Percentiles rank a stretch among this genome's conserved stretches.
phyloP scores from a whole-genome alignment of 2,113 vertebrate genomes.

The Ammodramus savannarum region DNA sequence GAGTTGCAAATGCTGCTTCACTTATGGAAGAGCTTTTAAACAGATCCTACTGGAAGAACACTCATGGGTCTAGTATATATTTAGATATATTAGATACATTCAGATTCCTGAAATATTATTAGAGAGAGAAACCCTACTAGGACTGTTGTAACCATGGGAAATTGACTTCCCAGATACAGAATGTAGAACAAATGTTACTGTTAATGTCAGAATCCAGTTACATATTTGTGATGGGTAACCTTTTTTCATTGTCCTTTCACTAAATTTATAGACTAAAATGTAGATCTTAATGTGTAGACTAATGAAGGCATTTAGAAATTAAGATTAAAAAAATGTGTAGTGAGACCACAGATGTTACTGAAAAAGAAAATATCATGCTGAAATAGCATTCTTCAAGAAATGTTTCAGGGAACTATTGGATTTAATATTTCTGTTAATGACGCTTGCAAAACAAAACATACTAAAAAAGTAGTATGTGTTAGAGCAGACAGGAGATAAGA shows the following conservation, averaged over 20 bases:
- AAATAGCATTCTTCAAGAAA: not conserved
- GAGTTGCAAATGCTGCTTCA: not conserved
- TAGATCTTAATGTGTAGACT: not conserved
- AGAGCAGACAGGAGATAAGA: not conserved
- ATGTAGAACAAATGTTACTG: not conserved
- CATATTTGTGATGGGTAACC: not conserved
- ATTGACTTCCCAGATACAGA: not conserved
- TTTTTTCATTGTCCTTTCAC: not conserved
- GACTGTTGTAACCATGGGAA: not conserved
- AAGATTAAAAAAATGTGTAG: not conserved
- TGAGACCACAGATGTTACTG: not conserved
- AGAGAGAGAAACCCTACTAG: not conserved
- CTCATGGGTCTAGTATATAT: not conserved
- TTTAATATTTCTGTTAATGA: not conserved
- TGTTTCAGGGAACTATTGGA: not conserved
- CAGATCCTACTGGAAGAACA: not conserved
- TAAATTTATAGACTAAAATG: not conserved
- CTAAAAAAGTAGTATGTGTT: not conserved
- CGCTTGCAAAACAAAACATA: not conserved
- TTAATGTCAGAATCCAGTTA: not conserved
- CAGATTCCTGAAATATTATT: constrained; percentile 11
- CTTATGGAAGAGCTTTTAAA: not conserved
- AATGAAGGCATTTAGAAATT: not conserved
- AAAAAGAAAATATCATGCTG: not conserved
- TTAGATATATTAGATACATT: constrained; percentile 15